Conservation (phyloP, 2,797 vertebrate genomes). For the Sebastes goodei region DNA sequence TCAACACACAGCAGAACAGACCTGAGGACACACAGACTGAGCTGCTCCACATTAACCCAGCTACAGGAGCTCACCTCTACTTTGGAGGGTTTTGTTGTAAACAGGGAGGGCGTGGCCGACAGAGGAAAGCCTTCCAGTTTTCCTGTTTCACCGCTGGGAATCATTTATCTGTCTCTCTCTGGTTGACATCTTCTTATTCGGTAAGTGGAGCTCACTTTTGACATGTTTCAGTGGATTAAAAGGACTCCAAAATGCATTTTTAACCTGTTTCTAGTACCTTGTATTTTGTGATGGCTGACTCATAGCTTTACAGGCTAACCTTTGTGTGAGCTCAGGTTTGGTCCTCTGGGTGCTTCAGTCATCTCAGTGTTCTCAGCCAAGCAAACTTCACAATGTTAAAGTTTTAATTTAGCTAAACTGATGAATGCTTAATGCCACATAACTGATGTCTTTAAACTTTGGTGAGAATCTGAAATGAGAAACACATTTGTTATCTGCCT, state of each 20-base stretch:
- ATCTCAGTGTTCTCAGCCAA: too few relatives aligned
- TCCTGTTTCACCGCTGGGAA: background rate
- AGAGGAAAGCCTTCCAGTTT: too few relatives aligned
- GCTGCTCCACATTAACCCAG: fast-evolving
- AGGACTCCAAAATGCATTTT: fast-evolving
- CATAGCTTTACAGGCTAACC: background rate
- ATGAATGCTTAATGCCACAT: too few relatives aligned
- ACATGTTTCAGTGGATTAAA: background rate
- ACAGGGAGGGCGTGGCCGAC: background rate
- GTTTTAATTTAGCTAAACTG: too few relatives aligned
- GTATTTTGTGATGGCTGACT: background rate
- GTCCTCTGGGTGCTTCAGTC: background rate
- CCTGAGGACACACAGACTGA: background rate
- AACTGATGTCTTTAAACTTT: too few relatives aligned
- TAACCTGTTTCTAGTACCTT: background rate
- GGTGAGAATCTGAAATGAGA: too few relatives aligned
- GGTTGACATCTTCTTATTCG: background rate
- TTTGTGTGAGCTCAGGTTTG: too few relatives aligned
- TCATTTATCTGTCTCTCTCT: too few relatives aligned
- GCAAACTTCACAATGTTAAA: too few relatives aligned
- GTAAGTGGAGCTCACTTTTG: conserved; percentile 13
- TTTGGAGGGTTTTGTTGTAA: background rate
- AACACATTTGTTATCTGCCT: too few relatives aligned
- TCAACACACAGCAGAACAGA: background rate
- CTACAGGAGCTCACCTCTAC: fast-evolving